Evolutionary conservation across 2,888 invertebrate genomes (phyloP).

Genomic region (Hirudinaria manillensis): DNA sequence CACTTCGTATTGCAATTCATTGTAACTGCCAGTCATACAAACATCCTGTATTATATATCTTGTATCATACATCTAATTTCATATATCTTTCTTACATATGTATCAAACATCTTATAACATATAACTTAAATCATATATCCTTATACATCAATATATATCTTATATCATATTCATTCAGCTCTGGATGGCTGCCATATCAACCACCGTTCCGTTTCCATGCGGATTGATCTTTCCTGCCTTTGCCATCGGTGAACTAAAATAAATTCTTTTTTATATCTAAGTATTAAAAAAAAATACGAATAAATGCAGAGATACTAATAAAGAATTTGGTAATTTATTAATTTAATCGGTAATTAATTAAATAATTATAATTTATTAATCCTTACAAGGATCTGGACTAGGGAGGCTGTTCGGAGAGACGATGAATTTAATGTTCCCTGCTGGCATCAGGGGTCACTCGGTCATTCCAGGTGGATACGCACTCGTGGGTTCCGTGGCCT

Average conservation of each 20-base stretch:
- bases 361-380: not conserved
- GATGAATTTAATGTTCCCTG: conserved; percentile 86
- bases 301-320: not conserved
- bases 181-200: conserved; percentile 63
- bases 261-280: not conserved
- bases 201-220: conserved; percentile 94
- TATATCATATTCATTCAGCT: conserved; percentile 49
- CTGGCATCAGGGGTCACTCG: conserved; percentile 81
- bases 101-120: too few relatives aligned
- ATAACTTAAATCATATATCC: too few relatives aligned
- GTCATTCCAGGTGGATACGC: conserved; percentile 89
- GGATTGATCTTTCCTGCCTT: conserved; percentile 96
- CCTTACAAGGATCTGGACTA: conserved; percentile 66
- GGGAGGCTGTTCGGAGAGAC: conserved; percentile 86
- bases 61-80: too few relatives aligned
- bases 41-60: too few relatives aligned
- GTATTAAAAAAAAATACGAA: not conserved
- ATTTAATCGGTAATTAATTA: not conserved
- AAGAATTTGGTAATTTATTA: not conserved
- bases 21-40: not conserved
- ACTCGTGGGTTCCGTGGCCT: conserved; percentile 63
- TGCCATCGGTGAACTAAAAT: conserved; percentile 69
- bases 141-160: too few relatives aligned
- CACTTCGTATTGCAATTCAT: not conserved
- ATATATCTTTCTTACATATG: too few relatives aligned